A percentile compares a stretch with the other conserved stretches of the same genome.
Evolutionary conservation across 1,140 invertebrate genomes (phyloP).

Genomic region (Teleogryllus occipitalis): DNA sequence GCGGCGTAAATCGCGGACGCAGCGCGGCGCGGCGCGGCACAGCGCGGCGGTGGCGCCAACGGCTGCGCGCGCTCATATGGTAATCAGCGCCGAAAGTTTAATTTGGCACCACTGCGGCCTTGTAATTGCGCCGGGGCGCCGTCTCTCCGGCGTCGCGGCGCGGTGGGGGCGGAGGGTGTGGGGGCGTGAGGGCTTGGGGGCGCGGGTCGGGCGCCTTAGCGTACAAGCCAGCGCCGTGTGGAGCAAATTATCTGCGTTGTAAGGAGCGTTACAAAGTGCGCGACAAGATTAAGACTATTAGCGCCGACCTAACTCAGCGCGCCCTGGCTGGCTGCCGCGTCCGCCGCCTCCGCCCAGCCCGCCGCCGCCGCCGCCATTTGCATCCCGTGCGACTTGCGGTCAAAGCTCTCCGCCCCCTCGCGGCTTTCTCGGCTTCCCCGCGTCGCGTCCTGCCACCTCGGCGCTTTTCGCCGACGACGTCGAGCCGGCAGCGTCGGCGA

Average conservation of each 20-base stretch:
- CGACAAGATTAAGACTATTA: slow-evolving; percentile 1
- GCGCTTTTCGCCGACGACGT: neutral
- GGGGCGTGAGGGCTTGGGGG: too few species aligned
- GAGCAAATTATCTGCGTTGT: slow-evolving; percentile 1
- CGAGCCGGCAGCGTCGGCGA: too few species aligned
- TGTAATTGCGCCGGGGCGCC: neutral
- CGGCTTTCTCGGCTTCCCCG: neutral
- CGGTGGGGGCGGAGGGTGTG: too few species aligned
- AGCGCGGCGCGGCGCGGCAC: too few species aligned
- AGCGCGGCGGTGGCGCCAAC: neutral
- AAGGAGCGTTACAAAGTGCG: slow-evolving; percentile 3
- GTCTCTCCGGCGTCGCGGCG: neutral
- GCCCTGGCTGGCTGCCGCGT: too few species aligned
- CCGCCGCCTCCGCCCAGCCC: too few species aligned
- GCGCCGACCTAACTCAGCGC: neutral
- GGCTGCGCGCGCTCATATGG: neutral
- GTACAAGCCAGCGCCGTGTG: neutral
- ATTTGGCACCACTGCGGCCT: neutral
- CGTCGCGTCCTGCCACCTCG: neutral
- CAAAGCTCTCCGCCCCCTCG: neutral
- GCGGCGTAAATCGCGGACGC: too few species aligned
- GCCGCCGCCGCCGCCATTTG: neutral
- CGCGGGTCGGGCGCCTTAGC: neutral
- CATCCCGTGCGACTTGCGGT: neutral
- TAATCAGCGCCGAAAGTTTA: neutral